These are phyloP conservation scores for Bradypus variegatus DNA, from an alignment of 2,797 vertebrate species.

Conservation along the genomic window DNA sequence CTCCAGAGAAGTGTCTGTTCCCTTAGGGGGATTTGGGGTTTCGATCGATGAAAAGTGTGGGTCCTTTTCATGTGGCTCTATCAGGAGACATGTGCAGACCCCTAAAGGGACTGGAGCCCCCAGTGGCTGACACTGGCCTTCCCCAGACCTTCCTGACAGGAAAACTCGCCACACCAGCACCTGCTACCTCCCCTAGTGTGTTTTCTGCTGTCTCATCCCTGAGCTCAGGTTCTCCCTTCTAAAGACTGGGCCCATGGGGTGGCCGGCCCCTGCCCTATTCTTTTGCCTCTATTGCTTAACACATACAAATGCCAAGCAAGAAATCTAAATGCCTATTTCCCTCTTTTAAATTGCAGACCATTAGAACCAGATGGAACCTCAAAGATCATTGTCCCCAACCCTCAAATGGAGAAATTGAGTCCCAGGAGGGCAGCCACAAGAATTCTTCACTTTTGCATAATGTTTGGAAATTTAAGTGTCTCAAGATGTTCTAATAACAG, in stretches of 20 bases:
- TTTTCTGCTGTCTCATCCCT: background rate
- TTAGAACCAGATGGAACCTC: background rate
- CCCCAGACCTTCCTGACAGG: background rate
- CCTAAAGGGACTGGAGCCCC: background rate
- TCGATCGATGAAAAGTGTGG: background rate
- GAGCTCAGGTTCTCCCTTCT: background rate
- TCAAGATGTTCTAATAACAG: background rate
- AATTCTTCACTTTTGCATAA: background rate
- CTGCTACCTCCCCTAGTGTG: background rate
- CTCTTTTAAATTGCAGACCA: background rate
- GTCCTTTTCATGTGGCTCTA: background rate
- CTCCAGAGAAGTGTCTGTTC: background rate
- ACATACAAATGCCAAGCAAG: background rate
- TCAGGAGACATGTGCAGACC: background rate
- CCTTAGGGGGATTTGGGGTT: background rate
- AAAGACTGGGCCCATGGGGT: background rate
- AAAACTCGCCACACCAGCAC: background rate
- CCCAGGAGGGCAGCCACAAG: background rate
- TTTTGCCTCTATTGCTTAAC: background rate
- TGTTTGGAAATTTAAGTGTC: constrained; percentile 1
- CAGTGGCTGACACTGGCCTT: background rate
- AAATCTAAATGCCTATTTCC: background rate
- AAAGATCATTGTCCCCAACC: background rate
- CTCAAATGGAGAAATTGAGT: background rate
- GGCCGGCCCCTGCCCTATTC: background rate